These are phyloP conservation scores for Paradisaea rubra DNA, from an alignment of 2,113 vertebrate species.

Conservation along the genomic window DNA sequence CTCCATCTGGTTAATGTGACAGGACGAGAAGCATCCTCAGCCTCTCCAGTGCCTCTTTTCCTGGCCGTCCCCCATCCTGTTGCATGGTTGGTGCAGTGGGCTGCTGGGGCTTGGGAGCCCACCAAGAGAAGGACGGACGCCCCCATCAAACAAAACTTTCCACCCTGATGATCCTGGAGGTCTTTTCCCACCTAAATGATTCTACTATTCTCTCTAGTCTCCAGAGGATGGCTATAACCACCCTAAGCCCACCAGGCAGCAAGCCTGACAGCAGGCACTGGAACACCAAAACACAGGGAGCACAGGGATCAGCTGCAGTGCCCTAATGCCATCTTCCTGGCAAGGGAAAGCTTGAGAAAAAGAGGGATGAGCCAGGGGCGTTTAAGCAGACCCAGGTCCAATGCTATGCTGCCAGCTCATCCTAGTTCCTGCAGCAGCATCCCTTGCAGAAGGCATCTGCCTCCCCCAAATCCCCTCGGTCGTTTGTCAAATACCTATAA, in stretches of 20 bases:
- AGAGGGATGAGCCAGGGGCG: fast-evolving
- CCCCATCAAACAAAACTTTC: not conserved
- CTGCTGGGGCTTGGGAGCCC: not conserved
- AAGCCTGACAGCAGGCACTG: fast-evolving
- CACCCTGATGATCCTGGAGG: not conserved
- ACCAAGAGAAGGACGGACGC: fast-evolving
- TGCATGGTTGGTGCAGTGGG: fast-evolving
- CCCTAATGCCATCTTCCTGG: not conserved
- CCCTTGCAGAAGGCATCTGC: not conserved
- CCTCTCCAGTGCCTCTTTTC: not conserved
- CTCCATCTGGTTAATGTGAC: not conserved
- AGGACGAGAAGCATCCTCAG: not conserved
- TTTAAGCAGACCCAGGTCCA: not conserved
- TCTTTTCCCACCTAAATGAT: not conserved
- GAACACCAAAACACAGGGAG: not conserved
- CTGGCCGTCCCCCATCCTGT: not conserved
- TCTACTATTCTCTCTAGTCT: not conserved
- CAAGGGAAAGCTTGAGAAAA: not conserved
- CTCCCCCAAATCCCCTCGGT: fast-evolving
- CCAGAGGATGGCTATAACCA: not conserved
- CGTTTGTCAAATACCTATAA: too few relatives aligned
- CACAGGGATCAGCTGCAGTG: not conserved
- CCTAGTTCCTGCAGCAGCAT: not conserved
- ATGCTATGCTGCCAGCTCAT: fast-evolving
- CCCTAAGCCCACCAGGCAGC: not conserved